These are phyloP conservation scores for Phortica okadai DNA, from an alignment of 2,888 invertebrate genomes.

Conservation along the genomic window DNA sequence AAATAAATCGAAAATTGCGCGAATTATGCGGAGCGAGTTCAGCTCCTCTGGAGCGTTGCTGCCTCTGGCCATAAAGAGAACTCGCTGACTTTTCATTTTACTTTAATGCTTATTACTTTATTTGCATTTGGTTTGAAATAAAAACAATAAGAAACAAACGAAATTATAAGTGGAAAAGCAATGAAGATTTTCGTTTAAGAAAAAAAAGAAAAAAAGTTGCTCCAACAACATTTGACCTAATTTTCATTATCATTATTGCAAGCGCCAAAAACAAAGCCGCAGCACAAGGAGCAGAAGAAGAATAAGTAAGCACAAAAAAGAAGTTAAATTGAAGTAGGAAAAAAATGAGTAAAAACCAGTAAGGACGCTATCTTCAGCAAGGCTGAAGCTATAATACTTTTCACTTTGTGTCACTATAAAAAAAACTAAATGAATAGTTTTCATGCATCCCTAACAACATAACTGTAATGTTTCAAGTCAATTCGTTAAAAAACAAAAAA, in stretches of 20 bases:
- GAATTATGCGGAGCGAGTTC: too few species aligned
- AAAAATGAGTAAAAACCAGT: too few species aligned
- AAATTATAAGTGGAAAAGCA: background rate
- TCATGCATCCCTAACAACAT: too few species aligned
- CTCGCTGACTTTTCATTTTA: background rate
- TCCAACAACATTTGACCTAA: constrained; percentile 17
- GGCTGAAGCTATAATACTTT: too few species aligned
- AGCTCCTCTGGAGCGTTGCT: too few species aligned
- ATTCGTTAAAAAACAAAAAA: too few species aligned
- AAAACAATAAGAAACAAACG: background rate
- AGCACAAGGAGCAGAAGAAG: background rate
- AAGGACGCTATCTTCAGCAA: too few species aligned
- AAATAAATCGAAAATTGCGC: too few species aligned
- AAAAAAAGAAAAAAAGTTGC: background rate
- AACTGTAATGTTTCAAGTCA: too few species aligned
- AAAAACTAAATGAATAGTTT: too few species aligned
- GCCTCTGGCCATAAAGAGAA: too few species aligned
- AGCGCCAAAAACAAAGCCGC: background rate
- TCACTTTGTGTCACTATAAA: too few species aligned
- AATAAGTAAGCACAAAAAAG: constrained; percentile 17
- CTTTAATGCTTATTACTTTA: constrained; percentile 18
- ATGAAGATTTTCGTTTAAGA: background rate
- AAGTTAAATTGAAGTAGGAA: background rate
- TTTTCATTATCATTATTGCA: constrained; percentile 6
- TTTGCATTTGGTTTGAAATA: background rate